Percentiles rank a stretch among this genome's conserved stretches.
Conservation (phyloP, 2,888 invertebrate species). For the Cheilosia pagana region DNA sequence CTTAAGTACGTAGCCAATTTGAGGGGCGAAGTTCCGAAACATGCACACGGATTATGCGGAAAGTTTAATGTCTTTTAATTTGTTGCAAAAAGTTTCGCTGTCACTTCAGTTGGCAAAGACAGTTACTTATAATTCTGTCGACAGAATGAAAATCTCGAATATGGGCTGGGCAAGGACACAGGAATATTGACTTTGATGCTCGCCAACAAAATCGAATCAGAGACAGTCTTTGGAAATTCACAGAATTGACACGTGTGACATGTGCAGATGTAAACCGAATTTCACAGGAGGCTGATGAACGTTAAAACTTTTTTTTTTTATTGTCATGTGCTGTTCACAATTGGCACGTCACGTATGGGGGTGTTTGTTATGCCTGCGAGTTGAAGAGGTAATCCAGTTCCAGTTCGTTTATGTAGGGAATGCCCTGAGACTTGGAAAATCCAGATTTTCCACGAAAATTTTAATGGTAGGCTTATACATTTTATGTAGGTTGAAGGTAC, state of each 20-base stretch:
- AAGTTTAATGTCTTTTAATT: conserved; percentile 47
- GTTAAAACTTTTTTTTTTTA: conserved; percentile 1
- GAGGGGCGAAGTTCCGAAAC: conserved; percentile 17
- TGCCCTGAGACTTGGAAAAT: no score
- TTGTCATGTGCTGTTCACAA: conserved; percentile 1
- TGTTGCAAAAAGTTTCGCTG: conserved; percentile 33
- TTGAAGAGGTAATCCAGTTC: neutral
- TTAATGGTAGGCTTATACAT: no score
- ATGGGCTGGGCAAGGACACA: neutral
- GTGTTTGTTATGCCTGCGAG: conserved; percentile 1
- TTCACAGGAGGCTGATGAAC: neutral
- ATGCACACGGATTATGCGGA: conserved; percentile 22
- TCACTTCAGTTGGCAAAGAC: conserved; percentile 22
- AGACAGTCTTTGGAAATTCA: conserved; percentile 2
- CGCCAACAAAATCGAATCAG: conserved; percentile 20
- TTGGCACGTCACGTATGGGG: conserved; percentile 8
- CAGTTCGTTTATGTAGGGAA: neutral
- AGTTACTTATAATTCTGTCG: conserved; percentile 27
- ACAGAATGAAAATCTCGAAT: neutral
- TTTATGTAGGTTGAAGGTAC: no score
- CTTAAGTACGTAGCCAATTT: conserved; percentile 23
- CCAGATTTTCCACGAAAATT: no score
- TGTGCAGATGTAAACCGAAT: conserved; percentile 7
- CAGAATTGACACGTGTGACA: conserved; percentile 23
- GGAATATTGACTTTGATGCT: neutral